Evolutionary conservation across 2,888 invertebrate species (phyloP).

Genomic region (Drosophila infuscata): DNA sequence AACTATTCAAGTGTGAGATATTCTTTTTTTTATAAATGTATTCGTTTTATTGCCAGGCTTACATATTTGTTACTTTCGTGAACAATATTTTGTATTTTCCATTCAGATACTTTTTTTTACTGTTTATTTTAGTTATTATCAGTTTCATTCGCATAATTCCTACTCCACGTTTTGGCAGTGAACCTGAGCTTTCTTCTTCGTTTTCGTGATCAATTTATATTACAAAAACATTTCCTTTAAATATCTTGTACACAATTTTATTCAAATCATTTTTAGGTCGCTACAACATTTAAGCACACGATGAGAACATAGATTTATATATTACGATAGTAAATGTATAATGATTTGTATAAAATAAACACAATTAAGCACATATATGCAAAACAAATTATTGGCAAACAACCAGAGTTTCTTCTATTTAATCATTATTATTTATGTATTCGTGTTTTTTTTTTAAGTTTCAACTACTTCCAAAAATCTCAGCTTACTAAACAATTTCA

Average conservation of each 20-base stretch:
- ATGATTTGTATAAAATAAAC: constrained; percentile 37
- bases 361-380: constrained; percentile 56
- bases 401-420: constrained; percentile 63
- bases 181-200: constrained; percentile 83
- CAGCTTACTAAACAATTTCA: constrained; percentile 37
- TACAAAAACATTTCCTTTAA: constrained; percentile 64
- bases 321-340: constrained; percentile 23
- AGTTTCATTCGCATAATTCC: constrained; percentile 60
- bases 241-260: constrained; percentile 48
- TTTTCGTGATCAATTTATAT: constrained; percentile 67
- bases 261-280: constrained; percentile 47
- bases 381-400: constrained; percentile 52
- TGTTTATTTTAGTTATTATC: constrained; percentile 41
- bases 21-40: constrained; percentile 2
- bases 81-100: constrained; percentile 27
- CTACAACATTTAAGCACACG: constrained; percentile 61
- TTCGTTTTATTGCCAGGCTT: constrained; percentile 39
- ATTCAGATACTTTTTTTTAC: constrained; percentile 32
- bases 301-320: constrained; percentile 39
- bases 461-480: constrained; percentile 47
- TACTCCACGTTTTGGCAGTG: constrained; percentile 83
- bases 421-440: constrained; percentile 2
- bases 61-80: constrained; percentile 18
- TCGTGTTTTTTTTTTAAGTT: constrained; percentile 10
- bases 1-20: constrained; percentile 23